phyloP scores from a whole-genome alignment of 2,113 vertebrate genomes.

The Centropus unirufus region DNA sequence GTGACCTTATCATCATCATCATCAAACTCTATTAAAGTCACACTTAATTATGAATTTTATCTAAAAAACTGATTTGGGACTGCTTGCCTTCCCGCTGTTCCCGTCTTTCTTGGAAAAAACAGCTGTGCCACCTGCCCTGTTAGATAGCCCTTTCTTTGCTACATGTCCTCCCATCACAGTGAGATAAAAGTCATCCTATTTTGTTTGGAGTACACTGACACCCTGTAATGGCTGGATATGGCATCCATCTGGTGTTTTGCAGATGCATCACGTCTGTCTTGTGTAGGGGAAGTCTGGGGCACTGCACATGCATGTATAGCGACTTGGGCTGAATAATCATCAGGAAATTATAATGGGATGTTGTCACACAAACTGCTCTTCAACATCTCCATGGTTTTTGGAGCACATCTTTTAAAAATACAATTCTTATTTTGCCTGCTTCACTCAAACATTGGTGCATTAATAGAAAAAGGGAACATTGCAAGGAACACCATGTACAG shows the following conservation, averaged over 20 bases:
- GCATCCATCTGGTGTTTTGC: neutral
- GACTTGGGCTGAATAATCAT: neutral
- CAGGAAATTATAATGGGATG: neutral
- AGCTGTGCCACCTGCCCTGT: neutral
- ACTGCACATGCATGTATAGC: neutral
- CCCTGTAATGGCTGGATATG: neutral
- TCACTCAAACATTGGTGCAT: neutral
- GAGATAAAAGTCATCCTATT: neutral
- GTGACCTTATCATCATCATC: no score
- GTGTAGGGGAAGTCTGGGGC: neutral
- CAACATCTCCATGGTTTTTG: neutral
- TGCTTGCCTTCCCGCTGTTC: neutral
- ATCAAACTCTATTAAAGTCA: no score
- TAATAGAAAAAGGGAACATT: constrained; percentile 14
- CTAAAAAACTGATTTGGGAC: no score
- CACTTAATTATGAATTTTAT: no score
- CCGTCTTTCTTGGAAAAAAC: neutral
- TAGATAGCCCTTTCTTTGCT: neutral
- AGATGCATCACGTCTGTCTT: rapidly evolving
- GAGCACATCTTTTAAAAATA: neutral
- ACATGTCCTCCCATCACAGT: neutral
- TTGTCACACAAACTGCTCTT: neutral
- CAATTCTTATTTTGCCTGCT: neutral
- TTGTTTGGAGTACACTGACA: neutral
- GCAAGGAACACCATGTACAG: constrained; percentile 37